These are phyloP conservation scores for Celastrina argiolus DNA, from an alignment of 2,888 invertebrate species.

Conservation along the genomic window DNA sequence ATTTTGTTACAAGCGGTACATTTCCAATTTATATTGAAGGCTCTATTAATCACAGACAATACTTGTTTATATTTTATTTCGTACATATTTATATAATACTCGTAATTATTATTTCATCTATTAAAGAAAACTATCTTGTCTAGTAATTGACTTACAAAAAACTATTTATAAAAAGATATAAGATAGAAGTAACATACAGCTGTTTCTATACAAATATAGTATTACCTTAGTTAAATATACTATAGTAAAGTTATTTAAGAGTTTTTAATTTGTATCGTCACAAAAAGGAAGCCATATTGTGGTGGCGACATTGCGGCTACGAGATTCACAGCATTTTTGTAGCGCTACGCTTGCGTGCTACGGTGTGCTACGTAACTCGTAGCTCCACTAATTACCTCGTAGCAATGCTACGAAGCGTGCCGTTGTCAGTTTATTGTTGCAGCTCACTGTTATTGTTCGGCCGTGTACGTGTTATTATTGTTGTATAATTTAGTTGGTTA, in stretches of 20 bases:
- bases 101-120: no score
- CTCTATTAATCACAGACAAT: not conserved
- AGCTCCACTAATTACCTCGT: not conserved
- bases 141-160: no score
- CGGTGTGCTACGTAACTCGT: conserved; percentile 2
- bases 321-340: not conserved
- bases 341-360: not conserved
- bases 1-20: not conserved
- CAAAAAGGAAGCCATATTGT: no score
- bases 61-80: not conserved
- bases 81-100: no score
- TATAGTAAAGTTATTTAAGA: no score
- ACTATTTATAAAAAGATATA: no score
- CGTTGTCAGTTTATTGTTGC: not conserved
- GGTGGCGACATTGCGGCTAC: not conserved
- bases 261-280: no score
- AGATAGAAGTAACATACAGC: no score
- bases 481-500: no score
- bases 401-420: not conserved
- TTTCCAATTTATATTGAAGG: not conserved
- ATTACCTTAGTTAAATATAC: no score
- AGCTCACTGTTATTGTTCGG: not conserved
- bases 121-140: no score
- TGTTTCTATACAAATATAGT: no score
- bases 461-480: not conserved